Conservation (phyloP, 2,797 vertebrate genomes). For the Strix occidentalis region DNA sequence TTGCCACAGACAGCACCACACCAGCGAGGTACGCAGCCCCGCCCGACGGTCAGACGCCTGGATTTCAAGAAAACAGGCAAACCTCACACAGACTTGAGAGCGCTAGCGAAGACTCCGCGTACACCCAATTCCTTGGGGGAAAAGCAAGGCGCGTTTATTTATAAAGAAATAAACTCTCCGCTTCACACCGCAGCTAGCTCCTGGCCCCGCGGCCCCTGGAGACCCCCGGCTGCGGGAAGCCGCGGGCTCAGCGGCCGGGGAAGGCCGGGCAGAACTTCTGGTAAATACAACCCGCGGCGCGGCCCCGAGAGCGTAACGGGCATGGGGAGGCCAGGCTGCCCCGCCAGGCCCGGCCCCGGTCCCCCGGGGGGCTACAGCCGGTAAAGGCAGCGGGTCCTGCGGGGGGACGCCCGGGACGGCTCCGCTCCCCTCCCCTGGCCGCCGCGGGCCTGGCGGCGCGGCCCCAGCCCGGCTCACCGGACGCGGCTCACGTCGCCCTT, state of each 20-base stretch:
- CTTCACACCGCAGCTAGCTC: accelerated
- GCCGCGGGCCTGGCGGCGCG: neutral
- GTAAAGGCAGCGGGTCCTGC: neutral
- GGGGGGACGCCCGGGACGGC: neutral
- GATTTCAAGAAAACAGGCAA: no score
- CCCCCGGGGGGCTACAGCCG: neutral
- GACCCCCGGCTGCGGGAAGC: neutral
- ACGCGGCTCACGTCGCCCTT: slow-evolving; percentile 93
- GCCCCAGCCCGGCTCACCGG: slow-evolving; percentile 77
- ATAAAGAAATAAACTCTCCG: neutral
- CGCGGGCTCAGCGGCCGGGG: no score
- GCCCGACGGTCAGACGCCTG: accelerated
- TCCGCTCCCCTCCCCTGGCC: neutral
- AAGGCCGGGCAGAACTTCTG: neutral
- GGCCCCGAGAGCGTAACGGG: neutral
- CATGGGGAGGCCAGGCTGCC: neutral
- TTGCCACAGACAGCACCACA: accelerated
- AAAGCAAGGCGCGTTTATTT: no score
- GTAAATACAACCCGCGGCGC: neutral
- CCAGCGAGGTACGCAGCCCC: accelerated
- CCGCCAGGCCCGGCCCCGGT: neutral
- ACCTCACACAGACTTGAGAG: accelerated
- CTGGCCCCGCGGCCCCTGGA: neutral
- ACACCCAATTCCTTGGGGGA: accelerated
- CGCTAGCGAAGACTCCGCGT: accelerated